A percentile compares a stretch with the other conserved stretches of the same genome.
Conservation (phyloP, 1,140 invertebrate genomes). For the Ips typographus region DNA sequence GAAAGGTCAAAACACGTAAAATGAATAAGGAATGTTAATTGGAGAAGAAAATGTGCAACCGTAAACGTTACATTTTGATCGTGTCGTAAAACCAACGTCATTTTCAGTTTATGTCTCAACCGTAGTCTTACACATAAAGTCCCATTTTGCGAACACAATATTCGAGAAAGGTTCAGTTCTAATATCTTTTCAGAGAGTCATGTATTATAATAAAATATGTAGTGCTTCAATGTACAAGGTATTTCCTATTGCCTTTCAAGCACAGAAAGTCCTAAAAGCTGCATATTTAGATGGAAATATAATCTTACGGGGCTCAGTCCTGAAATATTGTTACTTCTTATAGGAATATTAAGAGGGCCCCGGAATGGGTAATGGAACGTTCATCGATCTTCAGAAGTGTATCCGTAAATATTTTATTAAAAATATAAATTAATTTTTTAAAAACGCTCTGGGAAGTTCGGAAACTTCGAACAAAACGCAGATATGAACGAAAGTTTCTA, state of each 20-base stretch:
- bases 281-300: conserved; percentile 3
- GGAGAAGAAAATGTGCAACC: conserved; percentile 23
- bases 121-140: conserved; percentile 6
- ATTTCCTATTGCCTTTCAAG: neutral
- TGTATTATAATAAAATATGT: conserved; percentile 5
- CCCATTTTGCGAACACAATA: conserved; percentile 11
- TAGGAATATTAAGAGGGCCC: neutral
- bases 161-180: conserved; percentile 16
- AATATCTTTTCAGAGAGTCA: conserved; percentile 7
- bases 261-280: neutral
- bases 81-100: conserved; percentile 25
- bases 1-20: conserved; percentile 16
- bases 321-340: neutral
- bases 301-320: neutral
- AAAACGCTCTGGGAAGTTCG: no score
- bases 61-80: conserved; percentile 26
- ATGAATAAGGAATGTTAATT: conserved; percentile 30
- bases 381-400: neutral
- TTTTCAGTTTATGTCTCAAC: conserved; percentile 20
- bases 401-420: conserved; percentile 1
- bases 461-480: no score
- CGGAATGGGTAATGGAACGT: neutral
- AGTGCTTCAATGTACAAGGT: neutral
- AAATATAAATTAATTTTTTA: neutral
- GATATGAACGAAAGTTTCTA: no score